phyloP scores from a whole-genome alignment of 1,140 invertebrate species.

The Lepidostoma basale region DNA sequence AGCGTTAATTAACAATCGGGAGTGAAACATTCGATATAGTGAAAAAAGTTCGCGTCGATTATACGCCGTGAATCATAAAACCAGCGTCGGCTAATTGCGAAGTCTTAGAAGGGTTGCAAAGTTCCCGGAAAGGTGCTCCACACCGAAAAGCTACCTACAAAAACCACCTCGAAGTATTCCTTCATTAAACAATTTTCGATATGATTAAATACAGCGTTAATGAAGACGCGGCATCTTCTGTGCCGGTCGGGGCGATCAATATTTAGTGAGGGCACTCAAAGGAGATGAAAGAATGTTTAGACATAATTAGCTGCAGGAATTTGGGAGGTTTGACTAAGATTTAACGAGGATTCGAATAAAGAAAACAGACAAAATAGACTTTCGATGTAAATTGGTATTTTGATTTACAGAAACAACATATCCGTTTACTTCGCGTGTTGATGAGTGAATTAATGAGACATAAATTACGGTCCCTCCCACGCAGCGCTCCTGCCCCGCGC shows the following conservation, averaged over 20 bases:
- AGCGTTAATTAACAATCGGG: conserved; percentile 39
- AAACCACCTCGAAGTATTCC: background rate
- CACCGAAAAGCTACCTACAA: background rate
- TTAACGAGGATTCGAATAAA: too few species aligned
- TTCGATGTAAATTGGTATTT: too few species aligned
- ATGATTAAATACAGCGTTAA: conserved; percentile 2
- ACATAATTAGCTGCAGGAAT: too few species aligned
- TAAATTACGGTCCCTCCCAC: background rate
- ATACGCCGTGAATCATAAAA: conserved; percentile 16
- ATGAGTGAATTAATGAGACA: background rate
- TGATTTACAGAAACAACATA: too few species aligned
- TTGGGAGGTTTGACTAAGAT: too few species aligned
- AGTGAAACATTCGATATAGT: conserved; percentile 26
- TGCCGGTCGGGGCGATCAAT: too few species aligned
- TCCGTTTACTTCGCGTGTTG: too few species aligned
- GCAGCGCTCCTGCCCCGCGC: background rate
- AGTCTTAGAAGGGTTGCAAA: background rate
- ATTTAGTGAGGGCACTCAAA: too few species aligned
- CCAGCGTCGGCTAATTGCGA: background rate
- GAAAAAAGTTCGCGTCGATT: background rate
- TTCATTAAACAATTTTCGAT: conserved; percentile 11
- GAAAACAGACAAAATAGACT: too few species aligned
- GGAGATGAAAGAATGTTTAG: too few species aligned
- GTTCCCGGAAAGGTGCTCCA: background rate
- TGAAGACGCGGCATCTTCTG: background rate